phyloP scores from a whole-genome alignment of 2,113 vertebrate genomes.

The Stictonetta naevosa region DNA sequence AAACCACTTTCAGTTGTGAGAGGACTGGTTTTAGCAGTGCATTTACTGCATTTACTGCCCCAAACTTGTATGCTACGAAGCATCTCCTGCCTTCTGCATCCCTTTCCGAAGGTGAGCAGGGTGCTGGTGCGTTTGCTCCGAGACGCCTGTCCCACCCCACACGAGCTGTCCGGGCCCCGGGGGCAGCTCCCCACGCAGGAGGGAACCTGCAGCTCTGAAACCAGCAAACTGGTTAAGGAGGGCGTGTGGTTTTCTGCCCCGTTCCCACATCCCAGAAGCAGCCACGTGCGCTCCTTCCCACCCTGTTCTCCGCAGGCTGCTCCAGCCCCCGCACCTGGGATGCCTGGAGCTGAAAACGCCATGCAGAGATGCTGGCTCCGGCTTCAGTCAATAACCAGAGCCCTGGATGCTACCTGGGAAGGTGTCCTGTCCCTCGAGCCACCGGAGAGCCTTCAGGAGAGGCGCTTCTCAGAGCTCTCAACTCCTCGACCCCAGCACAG shows the following conservation, averaged over 20 bases:
- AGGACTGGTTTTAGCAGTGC: not conserved
- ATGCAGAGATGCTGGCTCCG: not conserved
- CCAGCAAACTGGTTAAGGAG: not conserved
- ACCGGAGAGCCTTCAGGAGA: not conserved
- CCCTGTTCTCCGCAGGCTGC: not conserved
- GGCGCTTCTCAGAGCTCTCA: not conserved
- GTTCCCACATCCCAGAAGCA: not conserved
- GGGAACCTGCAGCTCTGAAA: not conserved
- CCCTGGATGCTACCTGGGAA: fast-evolving
- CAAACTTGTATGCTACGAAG: not conserved
- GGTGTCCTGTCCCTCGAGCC: not conserved
- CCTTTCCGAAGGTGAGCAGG: not conserved
- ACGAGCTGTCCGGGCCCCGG: not conserved
- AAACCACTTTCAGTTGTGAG: not conserved
- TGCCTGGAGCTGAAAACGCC: fast-evolving
- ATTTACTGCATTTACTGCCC: not conserved
- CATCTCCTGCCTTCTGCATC: not conserved
- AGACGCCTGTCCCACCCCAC: no score
- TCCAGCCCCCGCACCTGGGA: fast-evolving
- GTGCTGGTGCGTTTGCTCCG: not conserved
- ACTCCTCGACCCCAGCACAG: fast-evolving
- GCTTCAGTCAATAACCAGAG: not conserved
- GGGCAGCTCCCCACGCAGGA: not conserved
- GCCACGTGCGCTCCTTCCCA: not conserved
- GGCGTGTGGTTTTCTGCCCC: not conserved